A percentile compares a stretch with the other conserved stretches of the same genome.
phyloP scores from a whole-genome alignment of 1,140 invertebrate genomes.

The Charaxes varanes region DNA sequence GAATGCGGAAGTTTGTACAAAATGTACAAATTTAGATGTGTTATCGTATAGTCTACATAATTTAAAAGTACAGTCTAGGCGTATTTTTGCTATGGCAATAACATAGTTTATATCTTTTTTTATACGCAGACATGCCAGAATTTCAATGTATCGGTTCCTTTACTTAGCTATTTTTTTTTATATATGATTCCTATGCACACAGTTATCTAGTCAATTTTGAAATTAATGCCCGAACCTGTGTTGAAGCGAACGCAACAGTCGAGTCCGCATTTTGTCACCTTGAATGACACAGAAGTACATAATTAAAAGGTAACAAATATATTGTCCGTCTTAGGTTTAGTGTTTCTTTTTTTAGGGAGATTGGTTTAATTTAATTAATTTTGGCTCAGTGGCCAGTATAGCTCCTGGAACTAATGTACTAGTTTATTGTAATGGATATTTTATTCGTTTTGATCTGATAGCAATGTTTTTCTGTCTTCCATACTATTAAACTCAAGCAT shows the following conservation, averaged over 20 bases:
- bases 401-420: conserved; percentile 44
- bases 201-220: conserved; percentile 74
- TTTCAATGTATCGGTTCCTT: conserved; percentile 71
- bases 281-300: conserved; percentile 60
- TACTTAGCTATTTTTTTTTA: conserved; percentile 67
- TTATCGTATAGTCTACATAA: conserved; percentile 63
- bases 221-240: conserved; percentile 63
- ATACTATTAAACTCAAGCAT: conserved; percentile 30
- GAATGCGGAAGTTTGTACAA: conserved; percentile 62
- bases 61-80: conserved; percentile 64
- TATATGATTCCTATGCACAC: conserved; percentile 71
- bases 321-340: conserved; percentile 63
- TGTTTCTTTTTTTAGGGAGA: conserved; percentile 51
- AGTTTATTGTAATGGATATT: conserved; percentile 40
- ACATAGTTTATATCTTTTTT: conserved; percentile 54
- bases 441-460: conserved; percentile 63
- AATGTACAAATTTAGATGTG: conserved; percentile 65
- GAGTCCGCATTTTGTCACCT: conserved; percentile 50
- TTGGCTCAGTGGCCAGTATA: conserved; percentile 58
- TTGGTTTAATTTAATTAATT: conserved; percentile 55
- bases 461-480: conserved; percentile 71
- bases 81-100: conserved; percentile 65
- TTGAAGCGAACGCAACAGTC: conserved; percentile 41
- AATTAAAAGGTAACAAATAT: conserved; percentile 49
- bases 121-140: conserved; percentile 58